Base-by-base conservation (phyloP, 2,113 vertebrate genomes). In the Chloropsis cyanopogon region DNA sequence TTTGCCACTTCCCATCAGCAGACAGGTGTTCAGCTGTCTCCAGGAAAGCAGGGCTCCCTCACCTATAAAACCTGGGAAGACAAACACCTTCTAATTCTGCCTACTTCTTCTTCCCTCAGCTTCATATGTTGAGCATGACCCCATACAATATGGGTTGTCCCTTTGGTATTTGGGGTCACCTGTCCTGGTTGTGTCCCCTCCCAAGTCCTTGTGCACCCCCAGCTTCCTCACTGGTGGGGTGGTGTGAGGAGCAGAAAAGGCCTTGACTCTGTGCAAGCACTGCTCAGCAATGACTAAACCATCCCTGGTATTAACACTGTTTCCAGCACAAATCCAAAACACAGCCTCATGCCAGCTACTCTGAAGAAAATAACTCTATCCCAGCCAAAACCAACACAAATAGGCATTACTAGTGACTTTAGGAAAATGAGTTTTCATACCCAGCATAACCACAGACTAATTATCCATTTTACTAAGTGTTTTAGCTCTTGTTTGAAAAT, bases 191-290 rank as follows among this genome's bases (percentile, higher is more conserved):
- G 26, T 37, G 52, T 59, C 23, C 23, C 23, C 35, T 66, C 37
- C 52, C 2, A 4, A 14, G 0, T 20, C 9, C 7, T 1, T 52
- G 44, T 44, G 23, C 23, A 37, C 2, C 4, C 37, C 8, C 26
- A 13, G 18, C 7, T 37, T 81, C 44, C 44, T 57, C 2, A 0
- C 26, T 44, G 26, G 4, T 12, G 22, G 22, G 6, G 14, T 10
- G 23, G 14, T 0, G 0, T 44, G 22, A 81, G 10, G 60, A 52
- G 26, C 24, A 54, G 53, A 60, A 75, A 53, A 31, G 13, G 28
- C 28, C 20, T 60, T 25, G 46, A 26, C 9, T 29, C 9, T 31
- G 8, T 14, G 4, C 5, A 23, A 49, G 31, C 14, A 10, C 42
- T 57, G 53, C 29, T 53, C 53, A 47, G 39, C 12, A 31, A n/a